Evolutionary conservation across 2,797 vertebrate genomes (phyloP), one percentile per base, ranked within the genome.

Genomic region (Sebastes vulpes): DNA sequence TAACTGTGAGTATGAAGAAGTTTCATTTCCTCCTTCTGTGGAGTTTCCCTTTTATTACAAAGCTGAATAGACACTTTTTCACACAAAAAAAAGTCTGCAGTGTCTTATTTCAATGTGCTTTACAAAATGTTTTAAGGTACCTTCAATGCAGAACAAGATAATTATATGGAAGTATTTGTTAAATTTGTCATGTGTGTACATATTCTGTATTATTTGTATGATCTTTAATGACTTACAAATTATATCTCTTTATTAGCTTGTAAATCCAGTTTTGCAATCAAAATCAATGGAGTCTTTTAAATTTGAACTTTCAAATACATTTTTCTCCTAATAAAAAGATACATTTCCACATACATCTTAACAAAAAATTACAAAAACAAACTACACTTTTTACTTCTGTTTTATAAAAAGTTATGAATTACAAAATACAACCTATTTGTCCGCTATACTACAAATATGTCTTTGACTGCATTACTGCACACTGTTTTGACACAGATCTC

Each of bases 1-100:
- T 53, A 68, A 72, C 31, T 85, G 92, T 93, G 63, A 92, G 90
- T 91, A 79, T 42, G 5, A 50, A 1, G 1, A 23, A n/a, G 9
- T 38, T 26, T 26, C 26, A 26, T 26, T 26, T 25, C 9, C 23
- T 56, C 3, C 8, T n/a, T 58, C 12, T 48, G 6, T 31, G 6
- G 14, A 26, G 26, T 3, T 28, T 16, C 11, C 4, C 18, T 66
- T 65, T 3, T 2, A 60, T 16, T 6, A 71, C 11, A 71, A 5
- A 9, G 11, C 26, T 32, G n/a, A 18, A 20, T 18, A 3, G 35
- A 14, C 35, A 38, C 35, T 38, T 38, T 32, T 38, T 38, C 35
- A 38, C 35, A 12, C 28, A 12, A 16, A n/a, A 32, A 7, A 50
- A 4, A 52, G 12, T 46, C 1, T 46, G 4, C 5, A 58, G 4